A percentile compares a stretch with the other conserved stretches of the same genome.
These are phyloP conservation scores for Ciconia boyciana DNA, from an alignment of 2,113 vertebrate genomes.

Conservation along the genomic window DNA sequence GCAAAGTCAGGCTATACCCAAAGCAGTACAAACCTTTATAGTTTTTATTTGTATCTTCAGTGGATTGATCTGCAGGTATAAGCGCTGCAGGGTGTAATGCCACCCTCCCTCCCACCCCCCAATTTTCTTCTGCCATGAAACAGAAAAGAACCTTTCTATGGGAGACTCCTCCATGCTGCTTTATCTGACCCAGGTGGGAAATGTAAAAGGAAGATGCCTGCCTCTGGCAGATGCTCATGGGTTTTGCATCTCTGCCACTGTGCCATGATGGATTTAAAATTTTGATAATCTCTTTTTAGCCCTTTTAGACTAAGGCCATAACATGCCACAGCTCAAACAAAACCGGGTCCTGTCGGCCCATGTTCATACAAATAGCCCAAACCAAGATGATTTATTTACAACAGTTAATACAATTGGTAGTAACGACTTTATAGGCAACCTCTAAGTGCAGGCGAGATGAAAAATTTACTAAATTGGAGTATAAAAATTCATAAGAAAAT, in stretches of 20 bases:
- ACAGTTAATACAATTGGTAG: constrained; percentile 81
- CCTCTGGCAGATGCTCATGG: not conserved
- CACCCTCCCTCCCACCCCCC: too few species aligned
- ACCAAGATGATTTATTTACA: constrained; percentile 81
- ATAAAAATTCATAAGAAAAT: constrained; percentile 98
- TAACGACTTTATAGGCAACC: constrained; percentile 86
- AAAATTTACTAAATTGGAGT: constrained; percentile 96
- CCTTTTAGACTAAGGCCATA: constrained; percentile 11
- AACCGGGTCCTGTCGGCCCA: constrained; percentile 54
- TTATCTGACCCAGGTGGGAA: not conserved
- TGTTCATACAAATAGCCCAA: constrained; percentile 69
- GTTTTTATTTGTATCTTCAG: not conserved
- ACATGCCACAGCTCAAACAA: constrained; percentile 52
- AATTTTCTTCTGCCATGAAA: not conserved
- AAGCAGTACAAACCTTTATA: not conserved
- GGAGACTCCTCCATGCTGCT: not conserved
- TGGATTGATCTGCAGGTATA: not conserved
- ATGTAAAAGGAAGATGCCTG: not conserved
- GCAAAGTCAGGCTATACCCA: too few species aligned
- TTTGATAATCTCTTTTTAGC: constrained; percentile 61
- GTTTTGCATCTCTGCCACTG: not conserved
- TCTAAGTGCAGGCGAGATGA: constrained; percentile 90
- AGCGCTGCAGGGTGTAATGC: not conserved
- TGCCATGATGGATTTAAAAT: constrained; percentile 39
- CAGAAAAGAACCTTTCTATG: not conserved